Evolutionary conservation across 92 coral and sea anemone genomes (phyloP).

Genomic region (Diadumene lineata): DNA sequence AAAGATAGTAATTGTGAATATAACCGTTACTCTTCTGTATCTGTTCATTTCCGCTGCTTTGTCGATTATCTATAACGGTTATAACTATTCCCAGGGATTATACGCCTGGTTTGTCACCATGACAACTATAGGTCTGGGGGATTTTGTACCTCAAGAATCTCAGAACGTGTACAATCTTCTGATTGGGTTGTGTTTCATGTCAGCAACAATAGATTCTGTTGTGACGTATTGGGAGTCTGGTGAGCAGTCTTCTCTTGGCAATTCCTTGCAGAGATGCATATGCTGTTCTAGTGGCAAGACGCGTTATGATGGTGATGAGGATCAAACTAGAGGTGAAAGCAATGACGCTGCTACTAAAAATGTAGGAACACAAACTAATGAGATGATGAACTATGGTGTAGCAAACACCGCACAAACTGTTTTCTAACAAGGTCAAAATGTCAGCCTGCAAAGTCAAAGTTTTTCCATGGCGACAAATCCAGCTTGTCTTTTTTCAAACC

Average conservation of each 20-base stretch:
- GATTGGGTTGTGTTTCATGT: slow-evolving; percentile 61
- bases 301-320: not conserved
- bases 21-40: slow-evolving; percentile 8
- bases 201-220: slow-evolving; percentile 53
- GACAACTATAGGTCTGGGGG: slow-evolving; percentile 67
- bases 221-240: slow-evolving; percentile 32
- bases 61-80: not conserved
- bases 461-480: not conserved
- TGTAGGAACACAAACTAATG: slow-evolving; percentile 5
- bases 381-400: not conserved
- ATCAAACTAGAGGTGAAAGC: no score
- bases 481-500: not conserved
- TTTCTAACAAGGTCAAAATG: no score
- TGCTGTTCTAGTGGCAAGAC: not conserved
- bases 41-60: slow-evolving; percentile 14
- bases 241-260: not conserved
- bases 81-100: slow-evolving; percentile 26
- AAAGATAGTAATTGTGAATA: slow-evolving; percentile 30
- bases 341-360: not conserved
- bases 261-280: not conserved
- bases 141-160: slow-evolving; percentile 38
- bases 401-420: not conserved
- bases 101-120: slow-evolving; percentile 67
- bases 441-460: no score
- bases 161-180: slow-evolving; percentile 9